phyloP scores from a whole-genome alignment of 2,888 invertebrate genomes.

The Orthosia cruda region DNA sequence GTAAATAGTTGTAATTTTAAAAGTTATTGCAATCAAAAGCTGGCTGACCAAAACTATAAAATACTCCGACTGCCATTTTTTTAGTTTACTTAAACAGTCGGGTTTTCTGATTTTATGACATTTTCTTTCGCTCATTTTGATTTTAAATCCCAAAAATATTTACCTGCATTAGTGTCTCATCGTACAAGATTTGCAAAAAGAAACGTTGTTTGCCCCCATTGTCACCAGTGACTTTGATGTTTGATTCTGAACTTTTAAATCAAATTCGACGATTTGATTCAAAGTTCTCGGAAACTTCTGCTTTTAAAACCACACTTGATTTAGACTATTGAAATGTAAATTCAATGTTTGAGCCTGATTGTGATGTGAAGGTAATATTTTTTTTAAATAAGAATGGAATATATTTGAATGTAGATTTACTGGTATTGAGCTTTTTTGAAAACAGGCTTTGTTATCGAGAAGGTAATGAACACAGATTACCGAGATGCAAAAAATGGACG shows the following conservation, averaged over 20 bases:
- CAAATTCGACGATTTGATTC: conserved; percentile 36
- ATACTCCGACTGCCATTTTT: too few species aligned
- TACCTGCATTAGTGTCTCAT: too few species aligned
- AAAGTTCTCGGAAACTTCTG: conserved; percentile 39
- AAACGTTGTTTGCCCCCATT: conserved; percentile 1
- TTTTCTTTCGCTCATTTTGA: too few species aligned
- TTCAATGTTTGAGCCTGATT: conserved; percentile 21
- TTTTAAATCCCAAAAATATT: not conserved
- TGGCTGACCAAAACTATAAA: too few species aligned
- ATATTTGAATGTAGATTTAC: conserved; percentile 25
- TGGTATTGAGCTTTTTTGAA: not conserved
- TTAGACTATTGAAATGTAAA: conserved; percentile 56
- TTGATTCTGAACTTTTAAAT: conserved; percentile 25
- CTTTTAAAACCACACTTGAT: conserved; percentile 47
- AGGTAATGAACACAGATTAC: not conserved
- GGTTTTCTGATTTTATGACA: too few species aligned
- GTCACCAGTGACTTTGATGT: conserved; percentile 15
- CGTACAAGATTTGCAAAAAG: not conserved
- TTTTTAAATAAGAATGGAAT: conserved; percentile 11
- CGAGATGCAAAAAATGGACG: too few species aligned
- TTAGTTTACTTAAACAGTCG: too few species aligned
- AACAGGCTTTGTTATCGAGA: not conserved
- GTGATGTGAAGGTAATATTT: conserved; percentile 2
- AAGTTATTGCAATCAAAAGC: too few species aligned
- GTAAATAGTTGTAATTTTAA: too few species aligned